Base-by-base conservation (phyloP, 2,113 vertebrate genomes). In the Vanacampus margaritifer region DNA sequence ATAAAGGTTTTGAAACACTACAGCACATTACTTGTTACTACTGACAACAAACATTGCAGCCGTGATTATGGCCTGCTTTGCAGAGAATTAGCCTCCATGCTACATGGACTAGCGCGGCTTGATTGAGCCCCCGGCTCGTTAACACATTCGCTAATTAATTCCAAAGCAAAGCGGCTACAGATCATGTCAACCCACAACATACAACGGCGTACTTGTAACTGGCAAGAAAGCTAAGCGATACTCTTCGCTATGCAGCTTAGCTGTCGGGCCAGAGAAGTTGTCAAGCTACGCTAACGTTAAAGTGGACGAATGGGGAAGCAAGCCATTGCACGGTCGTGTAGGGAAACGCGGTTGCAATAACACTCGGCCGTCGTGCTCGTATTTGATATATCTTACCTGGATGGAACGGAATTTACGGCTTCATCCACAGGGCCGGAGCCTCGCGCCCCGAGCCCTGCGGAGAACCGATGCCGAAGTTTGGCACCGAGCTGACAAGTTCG, bases 341-440 rank as follows among this genome's bases (percentile, higher is more conserved):
- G 14, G 14, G 54, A 14, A 57, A 28, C 26, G 26, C 14, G 16
- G 36, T 39, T 39, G 12, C 10, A 23, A 24, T 6, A 13, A 6
- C 3, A 41, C 36, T 17, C 14, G 2, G 11, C 5, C 21, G 13
- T 61, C n/a, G 19, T 23, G 2, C 2, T 60, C 11, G 35, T 37
- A 39, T 60, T 60, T 21, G 10, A 60, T 6, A 19, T 9, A 3
- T 10, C 39, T 46, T 54, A 91, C 92, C 91, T 90, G 90, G 81
- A 61, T 6, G 36, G 21, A 62, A 43, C 6, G 2, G n/a, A 17
- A 43, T 43, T 89, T 73, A 88, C 76, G 81, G 76, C 76, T 85
- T 90, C 90, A 88, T 90, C 87, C 91, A 89, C 88, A 87, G 90
- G 90, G 88, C 88, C 88, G 86, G 87, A 72, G 85, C 87, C 84